Conservation (phyloP, 2,888 invertebrate species). For the Neoitamus cyanurus region DNA sequence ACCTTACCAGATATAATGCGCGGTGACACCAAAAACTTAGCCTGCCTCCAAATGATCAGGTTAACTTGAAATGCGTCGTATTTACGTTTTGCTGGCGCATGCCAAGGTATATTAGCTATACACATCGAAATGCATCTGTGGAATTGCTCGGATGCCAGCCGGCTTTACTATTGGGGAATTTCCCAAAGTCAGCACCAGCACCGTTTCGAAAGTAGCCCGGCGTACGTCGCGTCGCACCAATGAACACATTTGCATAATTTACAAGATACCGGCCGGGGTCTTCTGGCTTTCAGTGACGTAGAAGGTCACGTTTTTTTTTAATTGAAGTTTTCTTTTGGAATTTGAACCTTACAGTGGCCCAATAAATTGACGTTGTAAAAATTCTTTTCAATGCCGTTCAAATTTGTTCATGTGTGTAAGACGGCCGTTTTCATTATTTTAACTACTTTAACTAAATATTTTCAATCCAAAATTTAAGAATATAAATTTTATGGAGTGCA, state of each 20-base stretch:
- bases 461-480: no score
- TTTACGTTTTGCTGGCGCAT: not conserved
- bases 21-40: not conserved
- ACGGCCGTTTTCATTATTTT: no score
- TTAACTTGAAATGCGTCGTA: not conserved
- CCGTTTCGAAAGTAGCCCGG: slow-evolving; percentile 9
- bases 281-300: not conserved
- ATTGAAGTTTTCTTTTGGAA: not conserved
- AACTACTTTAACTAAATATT: no score
- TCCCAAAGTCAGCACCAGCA: not conserved
- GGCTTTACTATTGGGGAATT: not conserved
- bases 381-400: no score
- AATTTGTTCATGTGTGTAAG: no score
- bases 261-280: slow-evolving; percentile 1
- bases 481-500: no score
- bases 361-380: no score
- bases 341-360: not conserved
- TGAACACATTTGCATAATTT: slow-evolving; percentile 35
- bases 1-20: not conserved
- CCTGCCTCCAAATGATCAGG: not conserved
- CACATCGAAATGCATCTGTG: not conserved
- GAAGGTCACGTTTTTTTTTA: not conserved
- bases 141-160: slow-evolving; percentile 1
- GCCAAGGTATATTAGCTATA: not conserved
- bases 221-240: slow-evolving; percentile 6